phyloP scores from a whole-genome alignment of 2,888 invertebrate species.

The Platycheirus albimanus region DNA sequence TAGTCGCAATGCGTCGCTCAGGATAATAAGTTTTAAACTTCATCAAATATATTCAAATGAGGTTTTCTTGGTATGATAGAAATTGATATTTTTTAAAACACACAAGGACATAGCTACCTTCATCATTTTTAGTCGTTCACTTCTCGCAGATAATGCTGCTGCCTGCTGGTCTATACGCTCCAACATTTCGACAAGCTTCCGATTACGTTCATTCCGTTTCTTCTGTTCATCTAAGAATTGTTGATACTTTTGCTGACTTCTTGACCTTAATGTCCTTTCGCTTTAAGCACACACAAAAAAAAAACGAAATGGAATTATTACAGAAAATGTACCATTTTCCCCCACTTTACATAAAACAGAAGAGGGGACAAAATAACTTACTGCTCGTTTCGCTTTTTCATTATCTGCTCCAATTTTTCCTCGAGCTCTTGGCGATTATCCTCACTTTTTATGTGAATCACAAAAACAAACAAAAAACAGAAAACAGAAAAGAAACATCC shows the following conservation, averaged over 20 bases:
- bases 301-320: constrained; percentile 40
- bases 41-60: constrained; percentile 29
- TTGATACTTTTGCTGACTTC: constrained; percentile 80
- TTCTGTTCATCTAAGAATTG: constrained; percentile 85
- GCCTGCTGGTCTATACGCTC: constrained; percentile 85
- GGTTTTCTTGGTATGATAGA: background rate
- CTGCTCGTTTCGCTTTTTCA: constrained; percentile 84
- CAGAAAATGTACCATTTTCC: constrained; percentile 40
- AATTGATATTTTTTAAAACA: background rate
- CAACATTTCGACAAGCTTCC: constrained; percentile 84
- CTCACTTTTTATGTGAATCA: constrained; percentile 81
- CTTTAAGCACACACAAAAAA: constrained; percentile 75
- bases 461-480: constrained; percentile 47
- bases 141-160: constrained; percentile 84
- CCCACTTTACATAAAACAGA: constrained; percentile 42
- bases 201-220: constrained; percentile 85
- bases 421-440: constrained; percentile 84
- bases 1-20: constrained; percentile 33
- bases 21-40: constrained; percentile 10
- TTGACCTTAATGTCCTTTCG: constrained; percentile 79
- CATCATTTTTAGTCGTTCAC: constrained; percentile 85
- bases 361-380: constrained; percentile 79
- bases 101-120: constrained; percentile 81
- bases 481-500: too few species aligned
- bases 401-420: constrained; percentile 84